Evolutionary conservation across 2,797 vertebrate genomes (phyloP).

Genomic region (Spinus pinus): DNA sequence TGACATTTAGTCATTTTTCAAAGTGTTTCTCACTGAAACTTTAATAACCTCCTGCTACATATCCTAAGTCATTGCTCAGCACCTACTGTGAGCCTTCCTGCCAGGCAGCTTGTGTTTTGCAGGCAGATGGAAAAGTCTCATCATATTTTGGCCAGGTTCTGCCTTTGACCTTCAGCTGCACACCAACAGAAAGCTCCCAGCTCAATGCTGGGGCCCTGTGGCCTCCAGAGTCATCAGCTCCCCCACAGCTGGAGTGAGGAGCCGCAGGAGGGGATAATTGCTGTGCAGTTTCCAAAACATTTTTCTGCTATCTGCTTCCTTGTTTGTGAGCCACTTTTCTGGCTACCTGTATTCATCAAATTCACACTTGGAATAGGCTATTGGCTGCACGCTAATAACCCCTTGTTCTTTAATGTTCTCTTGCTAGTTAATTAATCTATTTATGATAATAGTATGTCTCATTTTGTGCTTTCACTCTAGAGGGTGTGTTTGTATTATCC

Average conservation of each 20-base stretch:
- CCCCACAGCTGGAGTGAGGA: accelerated
- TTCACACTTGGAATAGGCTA: background rate
- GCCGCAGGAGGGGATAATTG: background rate
- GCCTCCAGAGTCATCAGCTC: background rate
- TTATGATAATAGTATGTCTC: slow-evolving; percentile 54
- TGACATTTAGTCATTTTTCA: slow-evolving; percentile 3
- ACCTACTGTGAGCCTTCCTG: background rate
- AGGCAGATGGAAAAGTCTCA: background rate
- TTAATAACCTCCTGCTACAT: background rate
- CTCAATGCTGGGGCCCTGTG: background rate
- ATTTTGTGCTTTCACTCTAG: slow-evolving; percentile 36
- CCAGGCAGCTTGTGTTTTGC: background rate
- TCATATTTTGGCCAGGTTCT: background rate
- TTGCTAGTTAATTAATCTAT: slow-evolving; percentile 62
- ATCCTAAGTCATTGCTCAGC: background rate
- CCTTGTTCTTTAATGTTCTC: slow-evolving; percentile 39
- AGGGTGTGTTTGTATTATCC: slow-evolving; percentile 45
- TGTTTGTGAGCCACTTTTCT: accelerated
- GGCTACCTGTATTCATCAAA: slow-evolving; percentile 46
- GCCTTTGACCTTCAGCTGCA: background rate
- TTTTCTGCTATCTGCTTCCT: background rate
- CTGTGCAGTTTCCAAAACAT: background rate
- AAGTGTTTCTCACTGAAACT: background rate
- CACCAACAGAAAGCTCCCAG: background rate
- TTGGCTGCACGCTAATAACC: background rate